Evolutionary conservation across 1,140 invertebrate species (phyloP), one percentile per base, ranked within the genome.

Genomic region (Cotesia glomerata): DNA sequence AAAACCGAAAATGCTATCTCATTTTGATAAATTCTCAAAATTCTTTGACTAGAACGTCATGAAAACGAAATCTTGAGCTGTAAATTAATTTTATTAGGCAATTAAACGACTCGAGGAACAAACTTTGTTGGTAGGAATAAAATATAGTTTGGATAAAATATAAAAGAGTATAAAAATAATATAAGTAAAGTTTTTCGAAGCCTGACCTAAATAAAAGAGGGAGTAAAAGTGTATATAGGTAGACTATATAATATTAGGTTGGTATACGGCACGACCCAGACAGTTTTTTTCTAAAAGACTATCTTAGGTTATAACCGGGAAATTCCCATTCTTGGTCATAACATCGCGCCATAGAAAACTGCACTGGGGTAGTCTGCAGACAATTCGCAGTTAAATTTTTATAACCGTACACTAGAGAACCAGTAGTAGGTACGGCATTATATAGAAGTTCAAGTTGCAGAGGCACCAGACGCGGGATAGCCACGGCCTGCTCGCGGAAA

Each of bases 381-480:
- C 85, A 86, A 87, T 86, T 86, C 83, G 84, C 85, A 87, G 84
- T 87, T 86, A 87, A 86, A 87, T 86, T 87, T 87, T 87, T 87
- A 87, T 84, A 84, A 80, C 80, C 82, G 76, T 72, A 75, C 39
- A 77, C 73, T 63, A 73, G 45, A 72, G 49, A 62, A 73, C 74
- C 77, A 79, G 80, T 77, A 80, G 77, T 76, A 77, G 77, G 74
- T 76, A 77, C 78, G 74, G 39, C 39, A 45, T 45, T 11, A 45
- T 45, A 45, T 45, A 45, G 39, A 45, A 45, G 39, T 45, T 45
- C 39, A 45, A 45, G 39, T 45, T 45, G 39, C 39, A 45, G 39
- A 45, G 39, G 5, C 39, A 45, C 79, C 79, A 84, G 82, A 81
- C 81, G 77, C 78, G 81, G 79, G 78, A 82, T 81, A 79, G 59